A percentile compares a stretch with the other conserved stretches of the same genome.
Conservation (phyloP, 2,797 vertebrate species). For the Phrynocephalus forsythii region DNA sequence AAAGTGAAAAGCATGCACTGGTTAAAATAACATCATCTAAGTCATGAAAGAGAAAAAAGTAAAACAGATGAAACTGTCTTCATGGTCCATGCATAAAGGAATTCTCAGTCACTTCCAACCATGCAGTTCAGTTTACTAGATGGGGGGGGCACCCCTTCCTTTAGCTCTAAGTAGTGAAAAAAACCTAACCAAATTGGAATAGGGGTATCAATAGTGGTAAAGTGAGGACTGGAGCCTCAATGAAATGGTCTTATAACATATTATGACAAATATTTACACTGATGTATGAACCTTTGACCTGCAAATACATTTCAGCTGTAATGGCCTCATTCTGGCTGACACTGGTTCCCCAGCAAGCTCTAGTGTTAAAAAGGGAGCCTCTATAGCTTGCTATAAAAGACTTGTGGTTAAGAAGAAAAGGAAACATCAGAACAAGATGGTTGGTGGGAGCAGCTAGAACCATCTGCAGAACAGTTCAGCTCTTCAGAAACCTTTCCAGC, state of each 20-base stretch:
- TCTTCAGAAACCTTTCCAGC: slow-evolving; percentile 48
- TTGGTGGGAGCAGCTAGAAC: slow-evolving; percentile 15
- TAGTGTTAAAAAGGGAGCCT: slow-evolving; percentile 46
- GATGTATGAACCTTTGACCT: slow-evolving; percentile 58
- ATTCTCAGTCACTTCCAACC: slow-evolving; percentile 71
- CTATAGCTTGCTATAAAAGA: slow-evolving; percentile 34
- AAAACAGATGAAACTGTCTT: slow-evolving; percentile 74
- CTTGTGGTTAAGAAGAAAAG: slow-evolving; percentile 44
- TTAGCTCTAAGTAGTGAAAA: slow-evolving; percentile 67
- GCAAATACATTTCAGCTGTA: slow-evolving; percentile 52
- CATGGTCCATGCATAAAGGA: slow-evolving; percentile 74
- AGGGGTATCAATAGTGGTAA: slow-evolving; percentile 68
- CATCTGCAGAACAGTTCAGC: slow-evolving; percentile 49
- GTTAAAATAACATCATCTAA: slow-evolving; percentile 75
- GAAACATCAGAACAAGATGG: slow-evolving; percentile 43
- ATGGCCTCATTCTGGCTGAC: slow-evolving; percentile 53
- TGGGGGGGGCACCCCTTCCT: neutral
- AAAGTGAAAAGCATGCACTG: slow-evolving; percentile 67
- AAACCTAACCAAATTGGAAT: slow-evolving; percentile 73
- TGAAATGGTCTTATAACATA: slow-evolving; percentile 60
- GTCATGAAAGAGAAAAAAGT: slow-evolving; percentile 70
- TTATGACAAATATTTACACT: slow-evolving; percentile 50
- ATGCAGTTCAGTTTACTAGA: slow-evolving; percentile 76
- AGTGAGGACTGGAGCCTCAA: slow-evolving; percentile 61
- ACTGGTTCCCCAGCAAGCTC: slow-evolving; percentile 52